A percentile compares a stretch with the other conserved stretches of the same genome.
Evolutionary conservation across 2,797 vertebrate genomes (phyloP).

Genomic region (Phoebastria nigripes): DNA sequence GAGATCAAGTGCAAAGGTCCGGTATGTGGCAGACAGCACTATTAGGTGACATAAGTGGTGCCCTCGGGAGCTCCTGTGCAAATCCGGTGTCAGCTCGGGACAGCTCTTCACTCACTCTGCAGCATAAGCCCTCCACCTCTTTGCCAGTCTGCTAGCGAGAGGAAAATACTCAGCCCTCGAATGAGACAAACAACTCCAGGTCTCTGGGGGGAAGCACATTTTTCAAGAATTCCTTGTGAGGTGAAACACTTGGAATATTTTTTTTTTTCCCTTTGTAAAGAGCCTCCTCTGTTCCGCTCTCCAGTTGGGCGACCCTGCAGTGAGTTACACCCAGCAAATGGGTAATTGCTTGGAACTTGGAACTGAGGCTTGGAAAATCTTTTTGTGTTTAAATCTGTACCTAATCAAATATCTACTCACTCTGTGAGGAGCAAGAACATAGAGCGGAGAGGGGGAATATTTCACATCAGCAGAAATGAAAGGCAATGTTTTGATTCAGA

Average conservation of each 20-base stretch:
- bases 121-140: not conserved
- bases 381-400: conserved; percentile 53
- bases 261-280: not conserved
- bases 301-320: not conserved
- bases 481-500: not conserved
- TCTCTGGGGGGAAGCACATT: conserved; percentile 4
- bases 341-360: conserved; percentile 51
- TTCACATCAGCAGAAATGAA: not conserved
- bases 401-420: conserved; percentile 42
- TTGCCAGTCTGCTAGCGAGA: not conserved
- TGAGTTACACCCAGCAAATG: conserved; percentile 43
- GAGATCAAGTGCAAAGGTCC: not conserved
- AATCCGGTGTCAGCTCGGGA: not conserved
- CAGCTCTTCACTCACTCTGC: not conserved
- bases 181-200: not conserved
- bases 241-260: not conserved
- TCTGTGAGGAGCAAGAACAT: not conserved
- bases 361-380: conserved; percentile 18
- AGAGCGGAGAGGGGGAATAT: not conserved
- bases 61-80: not conserved
- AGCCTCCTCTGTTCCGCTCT: conserved; percentile 14
- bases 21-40: not conserved
- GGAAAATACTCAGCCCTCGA: not conserved
- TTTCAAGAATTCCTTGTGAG: conserved; percentile 47
- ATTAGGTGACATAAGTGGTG: not conserved